A percentile compares a stretch with the other conserved stretches of the same genome.
These are phyloP conservation scores for Calyptomena viridis DNA, from an alignment of 2,113 vertebrate genomes.

Conservation along the genomic window DNA sequence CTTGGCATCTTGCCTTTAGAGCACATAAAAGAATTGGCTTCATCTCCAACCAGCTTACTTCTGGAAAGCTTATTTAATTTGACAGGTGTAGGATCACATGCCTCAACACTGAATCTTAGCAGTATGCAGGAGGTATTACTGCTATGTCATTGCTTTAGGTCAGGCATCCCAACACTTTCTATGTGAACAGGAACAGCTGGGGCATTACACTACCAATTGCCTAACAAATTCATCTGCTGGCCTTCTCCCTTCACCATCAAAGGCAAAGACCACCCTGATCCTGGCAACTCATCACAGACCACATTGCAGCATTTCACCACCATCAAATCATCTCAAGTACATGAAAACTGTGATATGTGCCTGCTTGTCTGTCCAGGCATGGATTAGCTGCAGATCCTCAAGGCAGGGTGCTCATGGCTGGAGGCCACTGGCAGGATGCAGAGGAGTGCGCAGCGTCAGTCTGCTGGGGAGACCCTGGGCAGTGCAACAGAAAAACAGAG, in stretches of 20 bases:
- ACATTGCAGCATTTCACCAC: not conserved
- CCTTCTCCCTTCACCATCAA: not conserved
- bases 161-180: not conserved
- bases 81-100: constrained; percentile 47
- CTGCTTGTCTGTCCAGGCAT: accelerated
- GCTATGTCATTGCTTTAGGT: not conserved
- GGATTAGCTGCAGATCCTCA: not conserved
- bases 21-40: constrained; percentile 7
- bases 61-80: constrained; percentile 26
- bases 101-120: not conserved
- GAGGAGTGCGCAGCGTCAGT: not conserved
- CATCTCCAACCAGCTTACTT: not conserved
- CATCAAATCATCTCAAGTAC: not conserved
- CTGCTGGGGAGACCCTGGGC: not conserved
- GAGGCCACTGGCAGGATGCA: not conserved
- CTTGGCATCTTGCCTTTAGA: not conserved
- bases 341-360: accelerated
- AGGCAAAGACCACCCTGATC: not conserved
- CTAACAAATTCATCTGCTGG: not conserved
- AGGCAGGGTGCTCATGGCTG: not conserved
- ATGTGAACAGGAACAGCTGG: not conserved
- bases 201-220: not conserved
- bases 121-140: not conserved
- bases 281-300: not conserved
- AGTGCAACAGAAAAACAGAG: not conserved